These are phyloP conservation scores for Spizella passerina DNA, from an alignment of 2,797 vertebrate genomes.

Conservation along the genomic window DNA sequence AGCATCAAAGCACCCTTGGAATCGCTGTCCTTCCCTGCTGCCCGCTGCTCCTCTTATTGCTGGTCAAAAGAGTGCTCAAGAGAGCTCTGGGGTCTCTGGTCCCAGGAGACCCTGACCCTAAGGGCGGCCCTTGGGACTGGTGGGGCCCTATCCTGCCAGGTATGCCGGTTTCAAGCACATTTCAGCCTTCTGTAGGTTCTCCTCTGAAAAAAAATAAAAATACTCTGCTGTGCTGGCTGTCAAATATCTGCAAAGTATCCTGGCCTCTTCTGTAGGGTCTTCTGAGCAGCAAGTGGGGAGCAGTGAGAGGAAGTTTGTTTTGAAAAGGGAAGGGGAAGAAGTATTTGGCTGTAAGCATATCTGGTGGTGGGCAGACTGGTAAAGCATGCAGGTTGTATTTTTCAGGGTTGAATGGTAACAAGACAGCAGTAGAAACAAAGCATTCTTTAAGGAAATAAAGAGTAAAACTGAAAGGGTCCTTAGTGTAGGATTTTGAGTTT, in stretches of 20 bases:
- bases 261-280: not conserved
- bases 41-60: not conserved
- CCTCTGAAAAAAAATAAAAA: not conserved
- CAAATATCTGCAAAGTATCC: not conserved
- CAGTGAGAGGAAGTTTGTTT: not conserved
- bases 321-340: slow-evolving; percentile 5
- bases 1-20: not conserved
- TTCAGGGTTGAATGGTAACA: not conserved
- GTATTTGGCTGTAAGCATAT: not conserved
- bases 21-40: not conserved
- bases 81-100: not conserved
- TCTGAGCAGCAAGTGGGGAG: not conserved
- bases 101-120: not conserved
- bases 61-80: not conserved
- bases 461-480: slow-evolving; percentile 19
- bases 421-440: slow-evolving; percentile 36
- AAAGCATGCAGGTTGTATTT: not conserved
- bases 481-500: slow-evolving; percentile 35
- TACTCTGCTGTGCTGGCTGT: not conserved
- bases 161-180: not conserved
- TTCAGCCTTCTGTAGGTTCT: not conserved
- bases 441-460: slow-evolving; percentile 25
- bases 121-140: not conserved
- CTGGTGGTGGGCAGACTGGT: not conserved
- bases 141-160: rapidly evolving